Evolutionary conservation across 2,113 vertebrate genomes (phyloP), one percentile per base, ranked within the genome.

Genomic region (Ceyx melanurus): DNA sequence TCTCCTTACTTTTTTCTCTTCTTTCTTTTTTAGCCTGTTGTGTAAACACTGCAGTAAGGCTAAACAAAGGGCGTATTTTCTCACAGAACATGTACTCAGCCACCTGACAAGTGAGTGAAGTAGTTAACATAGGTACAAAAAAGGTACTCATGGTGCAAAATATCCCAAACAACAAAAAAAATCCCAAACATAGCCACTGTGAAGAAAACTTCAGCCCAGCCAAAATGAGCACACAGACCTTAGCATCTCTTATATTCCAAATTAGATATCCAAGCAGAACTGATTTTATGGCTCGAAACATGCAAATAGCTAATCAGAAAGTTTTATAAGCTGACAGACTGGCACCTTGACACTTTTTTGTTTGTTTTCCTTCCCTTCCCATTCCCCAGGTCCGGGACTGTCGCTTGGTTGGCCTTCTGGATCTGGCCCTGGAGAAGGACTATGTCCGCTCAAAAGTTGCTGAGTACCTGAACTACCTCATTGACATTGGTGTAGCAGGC

Each of bases 401-500:
- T 14, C 79, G 65, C 16, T 31, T 89, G 87, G 29, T 84, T 13
- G 80, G 96, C 51, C 97, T 98, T 40, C 96, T 99, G 65, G 98
- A 98, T 53, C 95, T 99, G 81, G 96, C 98, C 5, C 92, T 97
- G 76, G 98, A 96, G 79, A 99, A 98, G 79, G 98, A 99, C 10
- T 98, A 98, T 0, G 99, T 99, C 19, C 97, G 98, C 20, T 96
- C 97, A 4, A 97, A 92, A 61, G 48, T 98, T 5, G 95, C 96
- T 0, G 92, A 83, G 0, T 99, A 97, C 82, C 31, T 99, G 98
- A 99, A 99, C 97, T 45, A 37, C 3, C 98, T 99, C 66, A 96
- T 99, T 9, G 97, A 97, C 73, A 97, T 98, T 23, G 99, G 99
- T 0, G 98, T 99, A 19, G 99, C 99, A 5, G 99, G 99, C 4